Evolutionary conservation across 2,113 vertebrate genomes (phyloP), one percentile per base, ranked within the genome.

Genomic region (Prunella himalayana): DNA sequence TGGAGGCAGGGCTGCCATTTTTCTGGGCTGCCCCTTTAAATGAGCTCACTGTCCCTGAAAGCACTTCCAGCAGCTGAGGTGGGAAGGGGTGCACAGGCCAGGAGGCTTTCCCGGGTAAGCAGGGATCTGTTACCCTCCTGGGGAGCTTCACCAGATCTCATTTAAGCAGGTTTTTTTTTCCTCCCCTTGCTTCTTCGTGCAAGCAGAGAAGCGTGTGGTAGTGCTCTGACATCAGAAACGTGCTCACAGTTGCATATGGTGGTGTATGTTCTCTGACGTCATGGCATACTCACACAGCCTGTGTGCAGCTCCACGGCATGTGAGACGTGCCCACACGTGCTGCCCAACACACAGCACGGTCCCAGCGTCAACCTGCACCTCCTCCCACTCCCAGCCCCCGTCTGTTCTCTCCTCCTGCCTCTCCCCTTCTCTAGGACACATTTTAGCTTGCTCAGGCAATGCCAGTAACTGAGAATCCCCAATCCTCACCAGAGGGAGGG

Each of bases 21-120:
- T 82, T 80, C 78, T 66, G 33, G 33, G 63, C 85, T 96, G 60
- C 21, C 76, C 56, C 93, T 96, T 96, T 96, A 93, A 96, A 78
- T 88, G 85, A 83, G 72, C 50, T 81, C 57, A 7, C 15, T 81
- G 65, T 95, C 72, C 68, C 86, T 93, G 80, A 87, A 92, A 93
- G 85, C 68, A 68, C 80, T 95, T 57, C 64, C 51, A 90, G 72
- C 64, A 86, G 86, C 72, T 66, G 85, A 86, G 56, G 41, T 88
- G 79, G 68, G 88, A 88, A 92, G 33, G 64, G 24, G 10, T 68
- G 69, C 39, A 10, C 6, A 1, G 76, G 47, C 49, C 63, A 60
- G 77, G 44, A 82, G 70, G 35, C 30, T 90, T 77, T 88, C 39
- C 44, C 0, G 0, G 31, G 61, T 71, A 39, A 81, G 42, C 54